Evolutionary conservation across 2,888 invertebrate genomes (phyloP).

Genomic region (Branchellion lobata): DNA sequence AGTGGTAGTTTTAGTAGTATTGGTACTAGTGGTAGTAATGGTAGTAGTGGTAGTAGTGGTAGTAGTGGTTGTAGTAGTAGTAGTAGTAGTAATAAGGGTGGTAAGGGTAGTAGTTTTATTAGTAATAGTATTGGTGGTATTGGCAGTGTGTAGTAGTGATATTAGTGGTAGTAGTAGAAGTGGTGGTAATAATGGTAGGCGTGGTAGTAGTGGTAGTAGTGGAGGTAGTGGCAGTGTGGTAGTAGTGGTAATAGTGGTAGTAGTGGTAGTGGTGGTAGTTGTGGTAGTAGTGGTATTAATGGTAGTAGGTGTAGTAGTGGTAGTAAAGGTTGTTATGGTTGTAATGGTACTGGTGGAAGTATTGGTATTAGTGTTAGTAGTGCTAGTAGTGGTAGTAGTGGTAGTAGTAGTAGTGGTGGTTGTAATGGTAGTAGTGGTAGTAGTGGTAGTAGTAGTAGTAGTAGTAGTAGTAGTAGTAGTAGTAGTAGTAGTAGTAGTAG

Average conservation of each 20-base stretch:
- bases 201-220: not conserved
- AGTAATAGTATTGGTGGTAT: too few species aligned
- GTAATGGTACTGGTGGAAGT: not conserved
- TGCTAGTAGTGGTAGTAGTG: constrained; percentile 8
- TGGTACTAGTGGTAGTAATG: not conserved
- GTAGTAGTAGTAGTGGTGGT: not conserved
- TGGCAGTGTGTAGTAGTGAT: not conserved
- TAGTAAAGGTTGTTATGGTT: not conserved
- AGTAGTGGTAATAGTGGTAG: constrained; percentile 14
- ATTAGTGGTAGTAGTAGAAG: not conserved
- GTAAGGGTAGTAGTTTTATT: too few species aligned
- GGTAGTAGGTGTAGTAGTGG: constrained; percentile 1
- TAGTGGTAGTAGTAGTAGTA: constrained; percentile 11
- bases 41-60: not conserved
- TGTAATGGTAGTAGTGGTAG: not conserved
- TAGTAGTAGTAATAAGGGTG: not conserved
- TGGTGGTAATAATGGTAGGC: not conserved
- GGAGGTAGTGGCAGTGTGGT: not conserved
- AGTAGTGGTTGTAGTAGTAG: not conserved
- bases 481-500: not conserved
- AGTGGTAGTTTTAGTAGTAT: not conserved
- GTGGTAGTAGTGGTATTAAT: not conserved
- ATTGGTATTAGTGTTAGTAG: not conserved
- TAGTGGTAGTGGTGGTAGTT: not conserved
- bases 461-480: not conserved